Evolutionary conservation across 2,888 invertebrate species (phyloP), one percentile per base, ranked within the genome.

Genomic region (Acanthosepion esculentum): DNA sequence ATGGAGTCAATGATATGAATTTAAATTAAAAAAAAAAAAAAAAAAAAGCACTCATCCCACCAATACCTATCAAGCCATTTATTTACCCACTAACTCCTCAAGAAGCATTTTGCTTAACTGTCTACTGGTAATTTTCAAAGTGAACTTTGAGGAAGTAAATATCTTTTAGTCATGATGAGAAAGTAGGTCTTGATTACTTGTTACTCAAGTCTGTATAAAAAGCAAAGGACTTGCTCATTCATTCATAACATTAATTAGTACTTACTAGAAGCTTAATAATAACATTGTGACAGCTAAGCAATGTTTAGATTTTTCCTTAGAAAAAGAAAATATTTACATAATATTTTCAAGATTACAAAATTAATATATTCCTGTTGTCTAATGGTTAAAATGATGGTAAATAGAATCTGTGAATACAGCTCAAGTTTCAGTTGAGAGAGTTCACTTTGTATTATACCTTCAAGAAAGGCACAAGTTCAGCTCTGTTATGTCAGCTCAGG

Each of bases 321-420:
- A 78, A 78, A 78, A 78, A 29, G 10, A 78, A 78, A 10, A 26
- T 18, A 55, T 59, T 23, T 59, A 20, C 12, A n/a, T n/a, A 33
- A 78, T 33, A 78, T 78, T 78, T 78, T n/a, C 33, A 78, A 78
- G 78, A 78, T 78, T 78, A 78, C n/a, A 78, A 78, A 78, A 78
- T 33, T 20, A 78, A n/a, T 12, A 78, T 12, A n/a, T n/a, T 78
- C n/a, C n/a, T n/a, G 29, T 78, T 33, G 41, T 41, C 41, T 41
- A 41, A n/a, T 55, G 55, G 55, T 55, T 55, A 55, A 55, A 15
- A 55, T 1, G 18, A 55, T 55, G 55, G 41, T 3, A 41, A 55
- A 55, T 55, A 20, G 55, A 55, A 15, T 55, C 55, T 55, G 55
- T 55, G 55, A 55, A 55, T 15, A 55, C 53, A 4, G 55, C 15